Conservation (phyloP, 2,888 invertebrate species). For the Leistus spinibarbis region DNA sequence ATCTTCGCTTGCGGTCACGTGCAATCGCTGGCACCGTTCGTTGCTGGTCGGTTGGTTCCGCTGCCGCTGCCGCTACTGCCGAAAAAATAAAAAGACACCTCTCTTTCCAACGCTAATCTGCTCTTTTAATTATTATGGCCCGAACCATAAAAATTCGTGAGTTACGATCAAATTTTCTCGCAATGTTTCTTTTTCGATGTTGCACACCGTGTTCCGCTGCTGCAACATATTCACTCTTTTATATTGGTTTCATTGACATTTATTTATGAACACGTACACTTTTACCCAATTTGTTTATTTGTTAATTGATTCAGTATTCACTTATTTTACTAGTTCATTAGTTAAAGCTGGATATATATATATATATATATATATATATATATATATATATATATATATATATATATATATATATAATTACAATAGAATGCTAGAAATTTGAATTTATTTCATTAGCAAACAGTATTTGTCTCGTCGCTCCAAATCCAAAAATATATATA, state of each 20-base stretch:
- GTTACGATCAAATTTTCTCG: slow-evolving; percentile 22
- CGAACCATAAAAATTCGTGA: slow-evolving; percentile 30
- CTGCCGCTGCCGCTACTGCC: too few species aligned
- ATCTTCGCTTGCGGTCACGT: slow-evolving; percentile 24
- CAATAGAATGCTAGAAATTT: too few species aligned
- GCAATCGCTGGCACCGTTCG: not conserved
- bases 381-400: too few species aligned
- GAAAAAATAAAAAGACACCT: slow-evolving; percentile 27
- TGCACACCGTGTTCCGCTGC: not conserved
- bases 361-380: too few species aligned
- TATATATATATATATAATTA: too few species aligned
- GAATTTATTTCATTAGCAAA: too few species aligned
- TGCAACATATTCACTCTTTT: not conserved
- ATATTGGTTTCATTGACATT: not conserved
- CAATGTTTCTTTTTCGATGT: slow-evolving; percentile 6
- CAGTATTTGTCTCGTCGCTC: too few species aligned
- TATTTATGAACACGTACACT: not conserved
- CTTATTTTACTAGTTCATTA: not conserved
- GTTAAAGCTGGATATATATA: too few species aligned
- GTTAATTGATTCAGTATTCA: not conserved
- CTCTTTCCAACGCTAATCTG: slow-evolving; percentile 32
- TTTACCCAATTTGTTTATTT: slow-evolving; percentile 13
- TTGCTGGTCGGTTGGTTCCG: not conserved
- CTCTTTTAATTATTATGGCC: slow-evolving; percentile 36
- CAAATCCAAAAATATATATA: too few species aligned